Conservation (phyloP, 2,113 vertebrate species). For the Eleginops maclovinus region DNA sequence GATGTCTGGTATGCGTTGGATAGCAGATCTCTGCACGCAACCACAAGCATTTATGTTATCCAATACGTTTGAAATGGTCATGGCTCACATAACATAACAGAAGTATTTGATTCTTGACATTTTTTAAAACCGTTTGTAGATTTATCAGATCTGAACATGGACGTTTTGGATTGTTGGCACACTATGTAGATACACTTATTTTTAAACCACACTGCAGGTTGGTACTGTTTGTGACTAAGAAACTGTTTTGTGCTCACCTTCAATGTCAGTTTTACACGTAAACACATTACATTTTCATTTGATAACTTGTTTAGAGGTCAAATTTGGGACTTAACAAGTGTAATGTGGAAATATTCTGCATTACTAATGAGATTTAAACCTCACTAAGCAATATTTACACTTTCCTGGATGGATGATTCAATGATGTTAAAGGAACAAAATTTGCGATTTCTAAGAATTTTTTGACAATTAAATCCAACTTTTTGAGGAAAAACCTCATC, state of each 20-base stretch:
- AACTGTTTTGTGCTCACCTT: not conserved
- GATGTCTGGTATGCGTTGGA: constrained; percentile 28
- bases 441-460: too few species aligned
- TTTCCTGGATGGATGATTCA: not conserved
- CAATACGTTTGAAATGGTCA: not conserved
- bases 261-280: not conserved
- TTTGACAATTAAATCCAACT: not conserved
- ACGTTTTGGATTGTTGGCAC: not conserved
- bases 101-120: not conserved
- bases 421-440: too few species aligned
- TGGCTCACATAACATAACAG: not conserved
- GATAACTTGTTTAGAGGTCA: not conserved
- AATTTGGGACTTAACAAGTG: not conserved
- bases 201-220: not conserved
- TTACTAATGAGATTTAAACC: not conserved
- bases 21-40: not conserved
- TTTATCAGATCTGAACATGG: not conserved
- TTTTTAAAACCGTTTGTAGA: not conserved
- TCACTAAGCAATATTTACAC: not conserved
- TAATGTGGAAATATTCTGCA: not conserved
- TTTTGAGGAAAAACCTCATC: not conserved
- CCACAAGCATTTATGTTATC: not conserved
- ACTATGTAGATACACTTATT: not conserved
- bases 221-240: not conserved
- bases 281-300: not conserved